Evolutionary conservation across 2,888 invertebrate species (phyloP), one percentile per base, ranked within the genome.

Genomic region (Cantharis lateralis): DNA sequence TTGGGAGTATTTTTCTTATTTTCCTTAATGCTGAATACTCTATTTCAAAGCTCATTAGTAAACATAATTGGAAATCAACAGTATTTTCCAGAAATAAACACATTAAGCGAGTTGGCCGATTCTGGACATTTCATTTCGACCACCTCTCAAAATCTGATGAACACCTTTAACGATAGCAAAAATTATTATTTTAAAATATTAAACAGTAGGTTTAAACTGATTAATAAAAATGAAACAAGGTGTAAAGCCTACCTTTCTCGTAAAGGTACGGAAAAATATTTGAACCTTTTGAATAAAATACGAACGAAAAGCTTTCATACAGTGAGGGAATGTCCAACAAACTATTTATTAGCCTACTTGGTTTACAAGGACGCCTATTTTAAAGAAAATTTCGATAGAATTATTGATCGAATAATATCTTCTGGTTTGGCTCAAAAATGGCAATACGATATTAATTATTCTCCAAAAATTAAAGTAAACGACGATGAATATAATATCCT

Each of bases 41-140:
- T 88, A 11, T 86, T 89, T 66, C 89, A 89, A 79, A 88, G 89
- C 5, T 87, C 87, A 28, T 82, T 89, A 70, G 87, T 89, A 3
- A 89, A 87, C 0, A 87, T 87, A 0, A 87, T 88, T 71, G 87
- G 88, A 64, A 85, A 84, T 4, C 88, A 89, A 0, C 79, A 87
- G 3, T 88, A 86, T 80, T 89, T 88, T 70, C 85, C 85, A 0
- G 88, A 89, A 80, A 85, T 87, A 10, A 87, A 87, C 62, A 88
- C 87, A 0, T 77, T 89, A 48, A 78, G 84, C 9, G 87, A 89
- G 61, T 78, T 89, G 64, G 86, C 87, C n/a, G 81, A 84, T 0
- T 82, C 85, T 0, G 83, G 86, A 11, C 76, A 86, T 11, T 82
- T 82, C 15, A 87, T 89, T 71, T 85, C 85, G 2, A 87, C 87